These are phyloP conservation scores for Thalassophryne amazonica DNA, from an alignment of 2,797 vertebrate genomes.

Conservation along the genomic window DNA sequence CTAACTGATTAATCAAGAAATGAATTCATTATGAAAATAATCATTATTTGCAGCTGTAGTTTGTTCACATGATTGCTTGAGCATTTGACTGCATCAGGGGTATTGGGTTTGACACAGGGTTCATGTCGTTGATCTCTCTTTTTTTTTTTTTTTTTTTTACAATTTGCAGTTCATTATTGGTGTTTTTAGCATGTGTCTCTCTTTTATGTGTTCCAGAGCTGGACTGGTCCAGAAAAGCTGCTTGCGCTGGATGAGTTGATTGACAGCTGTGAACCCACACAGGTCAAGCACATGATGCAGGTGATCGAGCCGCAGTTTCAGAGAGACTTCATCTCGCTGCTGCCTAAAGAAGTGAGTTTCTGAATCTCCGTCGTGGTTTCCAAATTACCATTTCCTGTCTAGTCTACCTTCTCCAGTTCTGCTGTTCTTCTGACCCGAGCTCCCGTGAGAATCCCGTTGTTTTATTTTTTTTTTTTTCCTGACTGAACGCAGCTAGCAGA, in stretches of 20 bases:
- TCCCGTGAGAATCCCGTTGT: neutral
- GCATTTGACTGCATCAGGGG: too few species aligned
- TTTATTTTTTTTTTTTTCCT: too few species aligned
- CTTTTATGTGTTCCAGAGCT: conserved; percentile 85
- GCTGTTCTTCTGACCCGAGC: neutral
- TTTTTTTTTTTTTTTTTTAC: too few species aligned
- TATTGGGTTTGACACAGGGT: too few species aligned
- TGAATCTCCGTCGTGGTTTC: neutral
- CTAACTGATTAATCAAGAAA: too few species aligned
- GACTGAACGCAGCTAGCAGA: neutral
- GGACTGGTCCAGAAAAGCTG: conserved; percentile 98
- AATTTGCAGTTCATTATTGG: too few species aligned
- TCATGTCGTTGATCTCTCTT: too few species aligned
- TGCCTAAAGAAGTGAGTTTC: conserved; percentile 96
- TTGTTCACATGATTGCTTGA: too few species aligned
- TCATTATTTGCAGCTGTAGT: too few species aligned
- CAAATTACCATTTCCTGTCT: neutral
- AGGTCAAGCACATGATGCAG: conserved; percentile 99
- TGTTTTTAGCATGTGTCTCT: neutral
- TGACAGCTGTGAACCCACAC: conserved; percentile 98
- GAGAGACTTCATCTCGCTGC: conserved; percentile 98
- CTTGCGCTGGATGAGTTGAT: conserved; percentile 99
- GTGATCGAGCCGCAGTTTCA: conserved; percentile 99
- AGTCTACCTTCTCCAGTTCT: neutral
- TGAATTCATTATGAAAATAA: too few species aligned